Evolutionary conservation across 2,888 invertebrate genomes (phyloP), one percentile per base, ranked within the genome.

Genomic region (Urechis unicinctus): DNA sequence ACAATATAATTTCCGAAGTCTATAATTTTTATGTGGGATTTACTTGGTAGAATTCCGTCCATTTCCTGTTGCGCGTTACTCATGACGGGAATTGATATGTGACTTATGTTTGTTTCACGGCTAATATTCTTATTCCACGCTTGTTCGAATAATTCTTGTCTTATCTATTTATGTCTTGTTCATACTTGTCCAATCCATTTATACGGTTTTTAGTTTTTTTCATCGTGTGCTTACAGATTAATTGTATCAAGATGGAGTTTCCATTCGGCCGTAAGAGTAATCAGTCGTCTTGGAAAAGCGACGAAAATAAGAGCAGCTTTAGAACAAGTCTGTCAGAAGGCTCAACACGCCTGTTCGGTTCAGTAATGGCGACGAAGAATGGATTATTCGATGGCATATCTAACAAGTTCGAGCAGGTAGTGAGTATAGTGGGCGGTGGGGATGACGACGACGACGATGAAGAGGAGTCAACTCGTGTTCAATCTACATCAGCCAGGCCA

Each of bases 311-410:
- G 4, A 42, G 53, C 5, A 41, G 49, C 36, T 41, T 61, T 17
- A 52, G 57, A 24, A 59, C 61, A 21, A 60, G 58, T 36, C 48
- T 62, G 30, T 61, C 57, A 17, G 60, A 60, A 31, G 59, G 61
- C 3, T 61, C 62, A 21, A 61, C 62, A 1, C 43, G 57, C 21
- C 49, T 62, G 9, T 54, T 61, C 45, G 61, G 56, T 31, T 61
- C 62, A 1, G 57, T 62, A 25, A 55, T 49, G 24, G 54, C 44
- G 4, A 53, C 53, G 4, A 57, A 55, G 46, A 59, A 56, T 25
- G 61, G 61, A 22, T 29, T 62, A 5, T 45, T 62, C 24, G 61
- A 51, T 1, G 61, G 62, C 1, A 26, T 59, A n/a, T 56, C 60
- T 22, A 52, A 55, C 21, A 61, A 53, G 3, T 49, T 61, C 28